These are phyloP conservation scores for Triops longicaudatus DNA, from an alignment of 1,140 invertebrate genomes.

Conservation along the genomic window DNA sequence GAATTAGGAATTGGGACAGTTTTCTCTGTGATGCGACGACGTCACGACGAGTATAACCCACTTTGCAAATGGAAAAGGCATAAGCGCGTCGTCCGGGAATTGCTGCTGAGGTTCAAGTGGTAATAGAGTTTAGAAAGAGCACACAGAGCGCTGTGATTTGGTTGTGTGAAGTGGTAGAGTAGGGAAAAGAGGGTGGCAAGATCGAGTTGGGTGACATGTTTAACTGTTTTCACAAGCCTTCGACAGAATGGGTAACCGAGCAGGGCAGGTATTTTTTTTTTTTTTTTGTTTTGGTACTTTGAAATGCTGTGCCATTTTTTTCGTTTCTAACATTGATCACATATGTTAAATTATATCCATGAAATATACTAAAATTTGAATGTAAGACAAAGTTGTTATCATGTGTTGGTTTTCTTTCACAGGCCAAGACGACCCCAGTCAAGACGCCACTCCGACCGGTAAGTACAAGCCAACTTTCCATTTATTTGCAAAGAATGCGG, in stretches of 20 bases:
- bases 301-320: neutral
- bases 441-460: conserved; percentile 29
- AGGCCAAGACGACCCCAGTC: conserved; percentile 29
- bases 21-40: neutral
- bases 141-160: neutral
- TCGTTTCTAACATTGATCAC: no score
- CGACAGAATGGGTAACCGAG: neutral
- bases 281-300: neutral
- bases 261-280: neutral
- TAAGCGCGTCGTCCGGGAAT: neutral
- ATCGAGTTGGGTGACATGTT: neutral
- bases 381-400: no score
- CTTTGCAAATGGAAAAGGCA: neutral
- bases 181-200: neutral
- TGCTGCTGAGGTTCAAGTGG: no score
- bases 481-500: neutral
- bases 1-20: neutral
- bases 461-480: neutral
- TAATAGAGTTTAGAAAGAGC: neutral
- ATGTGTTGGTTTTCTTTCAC: conserved; percentile 14
- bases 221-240: neutral
- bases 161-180: neutral
- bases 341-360: no score
- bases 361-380: no score
- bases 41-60: neutral